phyloP scores from a whole-genome alignment of 2,797 vertebrate genomes.

The Lerista edwardsae region DNA sequence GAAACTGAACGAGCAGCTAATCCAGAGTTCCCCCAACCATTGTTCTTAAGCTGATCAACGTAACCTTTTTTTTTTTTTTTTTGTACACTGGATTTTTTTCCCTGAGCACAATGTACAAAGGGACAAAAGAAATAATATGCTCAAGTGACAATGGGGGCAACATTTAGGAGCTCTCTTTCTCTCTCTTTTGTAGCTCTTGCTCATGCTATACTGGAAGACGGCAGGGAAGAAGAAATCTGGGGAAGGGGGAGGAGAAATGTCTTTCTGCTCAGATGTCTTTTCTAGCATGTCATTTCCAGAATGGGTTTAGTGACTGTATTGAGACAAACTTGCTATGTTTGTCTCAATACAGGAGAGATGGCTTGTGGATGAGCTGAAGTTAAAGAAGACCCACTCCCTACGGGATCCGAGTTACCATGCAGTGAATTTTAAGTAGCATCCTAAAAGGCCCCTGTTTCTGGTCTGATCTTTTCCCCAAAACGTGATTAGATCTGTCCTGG shows the following conservation, averaged over 20 bases:
- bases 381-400: not conserved
- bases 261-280: slow-evolving; percentile 15
- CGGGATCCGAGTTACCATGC: too few species aligned
- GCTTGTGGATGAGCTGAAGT: too few species aligned
- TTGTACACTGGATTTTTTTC: slow-evolving; percentile 52
- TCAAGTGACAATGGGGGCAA: not conserved
- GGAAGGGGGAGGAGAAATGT: not conserved
- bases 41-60: slow-evolving; percentile 27
- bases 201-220: not conserved
- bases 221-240: not conserved
- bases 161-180: not conserved
- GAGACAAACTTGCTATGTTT: too few species aligned
- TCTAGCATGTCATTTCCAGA: fast-evolving
- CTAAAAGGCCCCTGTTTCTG: not conserved
- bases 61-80: not conserved
- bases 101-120: slow-evolving; percentile 54
- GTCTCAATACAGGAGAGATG: too few species aligned
- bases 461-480: not conserved
- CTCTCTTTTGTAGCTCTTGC: not conserved
- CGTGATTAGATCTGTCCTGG: not conserved
- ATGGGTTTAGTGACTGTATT: fast-evolving
- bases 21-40: not conserved
- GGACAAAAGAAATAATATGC: slow-evolving; percentile 9
- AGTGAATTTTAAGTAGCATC: not conserved
- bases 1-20: not conserved